Evolutionary conservation across 2,888 invertebrate genomes (phyloP), one percentile per base, ranked within the genome.

Genomic region (Lasioglossum oenotherae): DNA sequence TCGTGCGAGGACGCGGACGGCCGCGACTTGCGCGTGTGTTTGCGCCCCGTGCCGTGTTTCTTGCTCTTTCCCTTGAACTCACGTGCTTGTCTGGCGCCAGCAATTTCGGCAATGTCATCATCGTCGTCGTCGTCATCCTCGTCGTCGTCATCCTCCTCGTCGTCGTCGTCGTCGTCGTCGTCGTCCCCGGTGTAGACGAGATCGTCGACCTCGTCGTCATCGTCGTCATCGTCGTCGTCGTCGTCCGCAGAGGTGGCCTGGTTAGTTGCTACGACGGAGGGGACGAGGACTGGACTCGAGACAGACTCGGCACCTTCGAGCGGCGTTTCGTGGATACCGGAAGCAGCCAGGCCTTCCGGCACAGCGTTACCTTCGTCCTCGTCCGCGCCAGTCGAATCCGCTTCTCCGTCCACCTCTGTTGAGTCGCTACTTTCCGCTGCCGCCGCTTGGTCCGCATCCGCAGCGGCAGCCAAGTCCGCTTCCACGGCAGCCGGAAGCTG

Each of bases 31-130:
- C 92, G 92, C 89, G 93, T 87, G 89, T 93, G 93, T 85, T 93
- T 93, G 75, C 89, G 93, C 86, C 89, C 91, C 84, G 91, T 92
- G 91, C 89, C 92, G 92, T 94, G 94, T 93, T 95, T 94, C 93
- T 94, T 94, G 92, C 93, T 93, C 93, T 94, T 94, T 91, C 97
- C 96, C 97, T 97, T 98, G 94, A 97, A 98, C 98, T 98, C 98
- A 98, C 98, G 98, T 98, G 98, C 96, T 96, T 96, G 96, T 95
- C 97, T 97, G 92, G 97, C 97, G 95, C 96, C 96, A 92, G 96
- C 96, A 93, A 97, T 97, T 91, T 97, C 96, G 86, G 97, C 97
- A 88, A 96, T 96, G 38, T 97, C 97, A 41, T 97, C 97, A 4
- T 97, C 97, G 41, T 97, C 97, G 46, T 97, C 97, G 41, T 97